Conservation (phyloP, 1,140 invertebrate species). For the Temnothorax curvispinosus region DNA sequence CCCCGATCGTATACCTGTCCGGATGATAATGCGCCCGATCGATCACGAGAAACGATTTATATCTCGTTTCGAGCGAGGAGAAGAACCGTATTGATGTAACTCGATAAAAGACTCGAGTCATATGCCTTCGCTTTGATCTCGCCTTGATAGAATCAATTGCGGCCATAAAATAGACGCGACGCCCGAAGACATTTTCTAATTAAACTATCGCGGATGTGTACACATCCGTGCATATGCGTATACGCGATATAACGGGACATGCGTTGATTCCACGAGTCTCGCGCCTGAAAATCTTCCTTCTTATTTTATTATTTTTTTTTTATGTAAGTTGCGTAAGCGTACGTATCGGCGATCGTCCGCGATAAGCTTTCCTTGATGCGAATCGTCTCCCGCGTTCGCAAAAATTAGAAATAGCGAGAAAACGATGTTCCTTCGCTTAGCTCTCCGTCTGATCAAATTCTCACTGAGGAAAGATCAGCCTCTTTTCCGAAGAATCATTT, state of each 20-base stretch:
- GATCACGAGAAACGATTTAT: not conserved
- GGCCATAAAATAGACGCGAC: conserved; percentile 2
- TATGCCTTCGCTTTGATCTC: conserved; percentile 21
- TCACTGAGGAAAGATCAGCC: not conserved
- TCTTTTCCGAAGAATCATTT: not conserved
- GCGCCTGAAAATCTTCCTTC: not conserved
- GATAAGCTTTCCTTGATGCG: not conserved
- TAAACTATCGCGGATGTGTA: not conserved
- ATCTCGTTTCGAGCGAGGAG: not conserved
- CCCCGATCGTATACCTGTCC: not conserved
- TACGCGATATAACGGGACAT: not conserved
- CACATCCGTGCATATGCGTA: too few relatives aligned
- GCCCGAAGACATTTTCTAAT: conserved; percentile 11
- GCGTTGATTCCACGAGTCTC: not conserved
- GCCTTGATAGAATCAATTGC: conserved; percentile 29
- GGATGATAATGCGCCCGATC: not conserved
- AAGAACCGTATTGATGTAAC: not conserved
- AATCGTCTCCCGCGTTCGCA: not conserved
- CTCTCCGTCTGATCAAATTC: not conserved
- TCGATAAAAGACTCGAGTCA: not conserved
- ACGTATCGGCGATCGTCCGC: too few relatives aligned
- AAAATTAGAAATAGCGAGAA: not conserved
- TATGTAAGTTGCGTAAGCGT: too few relatives aligned
- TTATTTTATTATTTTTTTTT: not conserved
- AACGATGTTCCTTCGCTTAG: not conserved